Conservation (phyloP, 1,140 invertebrate species). For the Cataglyphis hispanica region DNA sequence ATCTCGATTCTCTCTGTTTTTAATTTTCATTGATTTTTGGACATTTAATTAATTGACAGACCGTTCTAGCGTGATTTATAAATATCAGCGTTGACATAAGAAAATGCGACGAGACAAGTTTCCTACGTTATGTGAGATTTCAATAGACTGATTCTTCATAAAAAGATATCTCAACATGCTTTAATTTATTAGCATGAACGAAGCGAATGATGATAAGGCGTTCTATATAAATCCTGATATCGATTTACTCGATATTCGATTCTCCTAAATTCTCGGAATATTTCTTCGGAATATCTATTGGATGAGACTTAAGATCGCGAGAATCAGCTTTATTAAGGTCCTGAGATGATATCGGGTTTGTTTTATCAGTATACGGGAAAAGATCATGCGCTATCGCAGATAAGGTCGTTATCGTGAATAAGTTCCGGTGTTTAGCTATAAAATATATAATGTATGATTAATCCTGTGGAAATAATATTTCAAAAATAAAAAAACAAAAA, state of each 20-base stretch:
- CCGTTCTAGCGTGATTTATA: neutral
- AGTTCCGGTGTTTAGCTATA: constrained; percentile 5
- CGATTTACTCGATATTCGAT: constrained; percentile 24
- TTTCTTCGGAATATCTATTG: constrained; percentile 6
- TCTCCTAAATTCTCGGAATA: constrained; percentile 24
- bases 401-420: constrained; percentile 27
- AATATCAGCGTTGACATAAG: neutral
- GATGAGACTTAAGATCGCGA: neutral
- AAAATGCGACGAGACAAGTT: neutral
- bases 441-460: neutral
- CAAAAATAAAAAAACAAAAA: neutral
- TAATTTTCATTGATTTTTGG: neutral
- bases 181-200: constrained; percentile 11
- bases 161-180: neutral
- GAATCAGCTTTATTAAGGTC: constrained; percentile 1
- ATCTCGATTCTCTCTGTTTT: neutral
- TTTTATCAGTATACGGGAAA: constrained; percentile 8
- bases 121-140: constrained; percentile 14
- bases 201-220: constrained; percentile 20
- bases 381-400: neutral
- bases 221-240: constrained; percentile 21
- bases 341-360: neutral
- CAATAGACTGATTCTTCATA: constrained; percentile 12
- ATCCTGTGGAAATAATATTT: neutral
- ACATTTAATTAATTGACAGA: neutral